Evolutionary conservation across 2,797 vertebrate genomes (phyloP).

Genomic region (Chrysocyon brachyurus): DNA sequence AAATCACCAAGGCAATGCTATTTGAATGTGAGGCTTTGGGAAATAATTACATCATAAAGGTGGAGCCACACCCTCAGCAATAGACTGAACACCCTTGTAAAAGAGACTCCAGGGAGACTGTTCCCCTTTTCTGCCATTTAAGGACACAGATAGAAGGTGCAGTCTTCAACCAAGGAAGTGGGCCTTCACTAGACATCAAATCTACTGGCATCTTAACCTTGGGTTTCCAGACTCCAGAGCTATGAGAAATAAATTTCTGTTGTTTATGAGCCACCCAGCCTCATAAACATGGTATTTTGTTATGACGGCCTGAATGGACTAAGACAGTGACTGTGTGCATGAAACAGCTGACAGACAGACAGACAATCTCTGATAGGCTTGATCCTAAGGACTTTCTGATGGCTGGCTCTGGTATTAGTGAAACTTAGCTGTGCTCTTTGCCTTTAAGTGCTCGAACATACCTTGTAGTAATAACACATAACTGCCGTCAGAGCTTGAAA

Average conservation of each 20-base stretch:
- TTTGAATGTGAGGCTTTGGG: not conserved
- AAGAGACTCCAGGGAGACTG: not conserved
- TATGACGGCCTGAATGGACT: accelerated
- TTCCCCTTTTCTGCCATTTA: not conserved
- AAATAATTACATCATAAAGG: not conserved
- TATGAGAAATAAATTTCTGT: not conserved
- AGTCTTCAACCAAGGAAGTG: not conserved
- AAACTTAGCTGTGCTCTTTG: not conserved
- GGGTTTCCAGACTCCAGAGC: not conserved
- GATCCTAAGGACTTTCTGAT: not conserved
- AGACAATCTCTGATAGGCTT: not conserved
- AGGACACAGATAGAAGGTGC: too few relatives aligned
- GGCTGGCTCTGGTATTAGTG: not conserved
- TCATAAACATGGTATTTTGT: not conserved
- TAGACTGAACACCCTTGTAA: not conserved
- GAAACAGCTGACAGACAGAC: not conserved
- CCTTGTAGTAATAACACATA: not conserved
- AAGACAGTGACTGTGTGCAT: not conserved
- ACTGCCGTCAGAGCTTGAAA: not conserved
- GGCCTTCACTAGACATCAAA: not conserved
- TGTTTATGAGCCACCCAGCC: not conserved
- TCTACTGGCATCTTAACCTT: not conserved
- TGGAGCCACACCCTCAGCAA: not conserved
- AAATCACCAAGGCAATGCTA: not conserved
- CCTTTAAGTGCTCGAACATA: not conserved